Evolutionary conservation across 2,113 vertebrate species (phyloP).

Genomic region (Anolis carolinensis): DNA sequence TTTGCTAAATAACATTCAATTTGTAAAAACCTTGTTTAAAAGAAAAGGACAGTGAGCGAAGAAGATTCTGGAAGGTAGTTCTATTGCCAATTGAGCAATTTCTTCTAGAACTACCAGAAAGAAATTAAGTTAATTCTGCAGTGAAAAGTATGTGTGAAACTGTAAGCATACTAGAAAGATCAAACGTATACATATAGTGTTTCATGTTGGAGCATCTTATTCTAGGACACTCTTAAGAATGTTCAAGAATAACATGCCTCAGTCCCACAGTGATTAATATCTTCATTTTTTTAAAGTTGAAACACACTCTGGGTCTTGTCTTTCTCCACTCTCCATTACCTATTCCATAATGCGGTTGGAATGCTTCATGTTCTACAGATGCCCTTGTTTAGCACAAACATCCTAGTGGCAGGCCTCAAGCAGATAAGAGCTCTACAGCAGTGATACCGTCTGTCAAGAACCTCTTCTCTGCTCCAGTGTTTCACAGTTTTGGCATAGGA

Average conservation of each 20-base stretch:
- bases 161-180: not conserved
- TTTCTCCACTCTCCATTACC: not conserved
- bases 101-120: not conserved
- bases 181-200: not conserved
- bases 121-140: not conserved
- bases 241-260: not conserved
- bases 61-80: not conserved
- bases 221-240: not conserved
- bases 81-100: not conserved
- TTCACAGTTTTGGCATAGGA: not conserved
- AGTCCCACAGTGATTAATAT: not conserved
- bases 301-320: not conserved
- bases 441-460: not conserved
- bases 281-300: not conserved
- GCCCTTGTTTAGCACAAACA: not conserved
- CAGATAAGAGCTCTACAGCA: not conserved
- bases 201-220: not conserved
- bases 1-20: not conserved
- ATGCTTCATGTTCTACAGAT: constrained; percentile 15
- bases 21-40: not conserved
- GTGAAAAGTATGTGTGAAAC: too few relatives aligned
- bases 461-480: not conserved
- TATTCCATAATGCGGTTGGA: not conserved
- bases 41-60: not conserved
- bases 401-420: not conserved